Percentiles rank a stretch among this genome's conserved stretches.
These are phyloP conservation scores for Hystrix brachyura DNA, from an alignment of 2,113 vertebrate genomes.

Conservation along the genomic window DNA sequence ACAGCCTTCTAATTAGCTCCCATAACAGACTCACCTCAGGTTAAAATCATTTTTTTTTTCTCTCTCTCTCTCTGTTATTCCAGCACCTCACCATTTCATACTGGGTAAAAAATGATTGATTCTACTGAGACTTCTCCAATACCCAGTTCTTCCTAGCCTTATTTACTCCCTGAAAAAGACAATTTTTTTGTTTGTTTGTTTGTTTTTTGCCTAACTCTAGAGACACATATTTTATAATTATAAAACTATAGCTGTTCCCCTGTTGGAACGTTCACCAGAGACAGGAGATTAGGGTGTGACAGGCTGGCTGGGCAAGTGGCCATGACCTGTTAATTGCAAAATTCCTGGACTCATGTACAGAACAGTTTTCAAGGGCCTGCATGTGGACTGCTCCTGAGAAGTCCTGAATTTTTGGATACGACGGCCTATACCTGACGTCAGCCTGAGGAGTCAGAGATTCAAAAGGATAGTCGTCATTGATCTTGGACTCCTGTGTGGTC, in stretches of 20 bases:
- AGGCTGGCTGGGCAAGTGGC: background rate
- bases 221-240: background rate
- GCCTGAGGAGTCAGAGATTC: background rate
- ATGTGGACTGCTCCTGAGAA: background rate
- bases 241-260: background rate
- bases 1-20: background rate
- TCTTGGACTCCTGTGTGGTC: background rate
- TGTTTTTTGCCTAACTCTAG: background rate
- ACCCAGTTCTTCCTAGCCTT: background rate
- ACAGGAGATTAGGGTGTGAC: too few species aligned
- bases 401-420: background rate
- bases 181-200: background rate
- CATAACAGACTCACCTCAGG: background rate
- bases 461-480: background rate
- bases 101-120: background rate
- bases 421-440: background rate
- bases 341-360: background rate
- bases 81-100: background rate
- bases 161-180: background rate
- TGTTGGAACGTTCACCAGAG: background rate
- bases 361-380: background rate
- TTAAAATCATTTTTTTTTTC: background rate
- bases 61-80: too few species aligned
- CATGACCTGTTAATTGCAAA: background rate
- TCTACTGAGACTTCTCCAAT: background rate